phyloP scores from a whole-genome alignment of 2,888 invertebrate species.

The Serrognathus titanus region DNA sequence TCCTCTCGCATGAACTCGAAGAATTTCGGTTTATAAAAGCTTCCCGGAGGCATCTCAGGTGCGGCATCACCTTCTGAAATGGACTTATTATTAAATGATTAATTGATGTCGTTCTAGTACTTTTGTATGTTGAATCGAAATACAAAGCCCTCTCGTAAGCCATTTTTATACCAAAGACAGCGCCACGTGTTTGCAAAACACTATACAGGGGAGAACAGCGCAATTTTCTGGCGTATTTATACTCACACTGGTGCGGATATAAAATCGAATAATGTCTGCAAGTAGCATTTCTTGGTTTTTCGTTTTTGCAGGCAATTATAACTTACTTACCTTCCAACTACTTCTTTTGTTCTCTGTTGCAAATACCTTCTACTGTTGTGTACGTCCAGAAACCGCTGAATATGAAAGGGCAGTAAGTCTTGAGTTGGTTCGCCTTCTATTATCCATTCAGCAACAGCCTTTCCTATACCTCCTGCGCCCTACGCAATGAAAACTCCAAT shows the following conservation, averaged over 20 bases:
- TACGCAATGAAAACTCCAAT: conserved; percentile 12
- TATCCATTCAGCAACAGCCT: conserved; percentile 66
- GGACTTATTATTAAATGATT: conserved; percentile 1
- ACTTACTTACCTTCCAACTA: conserved; percentile 55
- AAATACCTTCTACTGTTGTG: conserved; percentile 63
- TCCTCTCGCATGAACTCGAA: conserved; percentile 67
- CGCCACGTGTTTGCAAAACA: conserved; percentile 60
- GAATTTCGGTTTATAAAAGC: conserved; percentile 67
- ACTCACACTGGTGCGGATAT: conserved; percentile 60
- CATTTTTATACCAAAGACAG: conserved; percentile 68
- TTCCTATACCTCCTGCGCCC: conserved; percentile 69
- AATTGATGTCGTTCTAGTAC: conserved; percentile 36
- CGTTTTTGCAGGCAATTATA: background rate
- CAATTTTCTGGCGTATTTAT: conserved; percentile 58
- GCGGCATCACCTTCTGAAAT: conserved; percentile 49
- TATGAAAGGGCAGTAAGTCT: conserved; percentile 60
- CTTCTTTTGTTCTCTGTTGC: conserved; percentile 61
- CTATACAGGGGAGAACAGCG: conserved; percentile 68
- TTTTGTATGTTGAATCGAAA: conserved; percentile 57
- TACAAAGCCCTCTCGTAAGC: conserved; percentile 70
- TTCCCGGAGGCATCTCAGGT: conserved; percentile 57
- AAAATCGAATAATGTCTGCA: conserved; percentile 55
- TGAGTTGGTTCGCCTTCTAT: conserved; percentile 61
- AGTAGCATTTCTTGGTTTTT: background rate
- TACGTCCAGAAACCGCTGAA: conserved; percentile 63